phyloP scores from a whole-genome alignment of 2,797 vertebrate genomes.

The Oryzias dopingdopingensis region DNA sequence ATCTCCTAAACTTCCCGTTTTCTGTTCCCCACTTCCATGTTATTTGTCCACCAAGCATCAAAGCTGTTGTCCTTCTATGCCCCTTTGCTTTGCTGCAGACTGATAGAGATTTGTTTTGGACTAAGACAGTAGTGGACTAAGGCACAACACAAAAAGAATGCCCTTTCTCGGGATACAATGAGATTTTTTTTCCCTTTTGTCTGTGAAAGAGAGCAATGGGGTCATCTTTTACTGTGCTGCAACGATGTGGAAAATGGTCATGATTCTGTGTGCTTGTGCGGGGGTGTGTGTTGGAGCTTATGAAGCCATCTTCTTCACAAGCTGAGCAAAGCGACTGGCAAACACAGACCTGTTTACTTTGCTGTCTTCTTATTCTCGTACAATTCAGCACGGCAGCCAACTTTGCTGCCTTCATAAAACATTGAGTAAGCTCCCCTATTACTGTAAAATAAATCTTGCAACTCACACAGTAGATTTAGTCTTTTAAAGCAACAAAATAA shows the following conservation, averaged over 20 bases:
- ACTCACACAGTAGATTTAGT: slow-evolving; percentile 57
- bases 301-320: slow-evolving; percentile 40
- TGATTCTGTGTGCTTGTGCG: slow-evolving; percentile 17
- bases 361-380: slow-evolving; percentile 46
- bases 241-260: slow-evolving; percentile 1
- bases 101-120: slow-evolving; percentile 51
- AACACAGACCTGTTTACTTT: slow-evolving; percentile 61
- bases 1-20: slow-evolving; percentile 34
- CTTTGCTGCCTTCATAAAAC: slow-evolving; percentile 34
- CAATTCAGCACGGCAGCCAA: slow-evolving; percentile 51
- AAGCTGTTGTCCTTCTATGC: slow-evolving; percentile 14
- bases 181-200: slow-evolving; percentile 12
- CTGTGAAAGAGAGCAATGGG: slow-evolving; percentile 43
- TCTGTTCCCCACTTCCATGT: neutral
- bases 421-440: slow-evolving; percentile 56
- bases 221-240: slow-evolving; percentile 43
- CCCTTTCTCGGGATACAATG: neutral
- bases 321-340: slow-evolving; percentile 53
- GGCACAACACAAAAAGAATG: slow-evolving; percentile 37
- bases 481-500: slow-evolving; percentile 44
- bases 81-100: slow-evolving; percentile 16
- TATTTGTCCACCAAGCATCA: slow-evolving; percentile 18
- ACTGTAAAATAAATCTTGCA: slow-evolving; percentile 44
- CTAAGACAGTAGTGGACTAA: slow-evolving; percentile 43
- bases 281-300: slow-evolving; percentile 36